Evolutionary conservation across 2,113 vertebrate genomes (phyloP).

Genomic region (Mohoua ochrocephala): DNA sequence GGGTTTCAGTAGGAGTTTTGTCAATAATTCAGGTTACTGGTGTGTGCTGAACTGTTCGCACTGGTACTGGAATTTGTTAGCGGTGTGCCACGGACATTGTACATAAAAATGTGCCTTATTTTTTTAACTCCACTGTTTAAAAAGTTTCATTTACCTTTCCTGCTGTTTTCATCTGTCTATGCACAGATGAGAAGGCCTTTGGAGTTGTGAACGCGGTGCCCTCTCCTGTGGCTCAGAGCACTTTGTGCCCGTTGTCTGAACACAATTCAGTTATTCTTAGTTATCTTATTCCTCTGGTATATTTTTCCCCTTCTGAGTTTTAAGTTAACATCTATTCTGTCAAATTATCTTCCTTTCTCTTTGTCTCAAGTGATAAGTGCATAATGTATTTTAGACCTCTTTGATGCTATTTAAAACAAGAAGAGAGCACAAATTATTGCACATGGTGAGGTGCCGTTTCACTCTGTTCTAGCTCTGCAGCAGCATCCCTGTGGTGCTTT

Average conservation of each 20-base stretch:
- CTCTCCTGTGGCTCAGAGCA: neutral
- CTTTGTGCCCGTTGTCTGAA: neutral
- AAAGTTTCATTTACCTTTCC: neutral
- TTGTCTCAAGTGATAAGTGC: neutral
- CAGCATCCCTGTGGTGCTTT: neutral
- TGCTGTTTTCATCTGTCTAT: neutral
- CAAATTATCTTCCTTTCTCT: neutral
- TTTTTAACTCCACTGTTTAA: neutral
- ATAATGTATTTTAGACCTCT: neutral
- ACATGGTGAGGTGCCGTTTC: neutral
- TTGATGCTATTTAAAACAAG: neutral
- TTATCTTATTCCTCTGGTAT: neutral
- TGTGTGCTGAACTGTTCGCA: neutral
- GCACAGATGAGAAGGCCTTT: neutral
- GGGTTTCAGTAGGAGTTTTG: neutral
- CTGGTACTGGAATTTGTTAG: neutral
- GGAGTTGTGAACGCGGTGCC: neutral
- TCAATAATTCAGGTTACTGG: neutral
- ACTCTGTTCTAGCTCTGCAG: neutral
- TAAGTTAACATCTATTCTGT: neutral
- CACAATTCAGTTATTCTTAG: neutral
- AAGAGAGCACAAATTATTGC: neutral
- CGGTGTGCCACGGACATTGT: fast-evolving
- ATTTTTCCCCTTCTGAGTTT: neutral
- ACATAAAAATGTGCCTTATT: neutral